A percentile compares a stretch with the other conserved stretches of the same genome.
phyloP scores from a whole-genome alignment of 2,113 vertebrate species.

The Todiramphus saurophagus region DNA sequence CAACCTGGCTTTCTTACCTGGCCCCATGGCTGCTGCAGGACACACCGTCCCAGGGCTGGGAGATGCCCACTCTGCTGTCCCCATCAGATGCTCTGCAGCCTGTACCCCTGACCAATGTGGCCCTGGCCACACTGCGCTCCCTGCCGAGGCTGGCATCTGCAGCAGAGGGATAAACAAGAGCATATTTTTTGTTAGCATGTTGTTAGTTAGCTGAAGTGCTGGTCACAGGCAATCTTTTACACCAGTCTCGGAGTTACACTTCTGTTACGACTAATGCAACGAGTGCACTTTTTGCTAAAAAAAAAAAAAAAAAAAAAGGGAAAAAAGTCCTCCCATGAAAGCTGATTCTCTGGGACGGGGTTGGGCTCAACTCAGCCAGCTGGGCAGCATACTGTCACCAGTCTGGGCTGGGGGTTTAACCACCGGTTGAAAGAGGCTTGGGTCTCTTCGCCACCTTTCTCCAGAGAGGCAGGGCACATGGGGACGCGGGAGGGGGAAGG shows the following conservation, averaged over 20 bases:
- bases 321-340: fast-evolving
- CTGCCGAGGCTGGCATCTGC: background rate
- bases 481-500: fast-evolving
- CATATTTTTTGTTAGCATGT: background rate
- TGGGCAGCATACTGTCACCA: background rate
- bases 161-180: fast-evolving
- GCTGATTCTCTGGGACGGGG: background rate
- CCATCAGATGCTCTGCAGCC: fast-evolving
- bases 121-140: fast-evolving
- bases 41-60: fast-evolving
- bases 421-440: background rate
- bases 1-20: background rate
- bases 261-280: background rate
- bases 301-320: fast-evolving
- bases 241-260: background rate
- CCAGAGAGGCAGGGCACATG: fast-evolving
- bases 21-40: background rate
- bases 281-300: background rate
- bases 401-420: background rate
- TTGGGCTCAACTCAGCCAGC: fast-evolving
- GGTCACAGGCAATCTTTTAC: background rate
- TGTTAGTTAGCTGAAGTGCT: background rate
- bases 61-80: background rate
- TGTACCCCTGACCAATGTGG: fast-evolving
- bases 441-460: background rate